Percentiles rank a stretch among this genome's conserved stretches.
phyloP scores from a whole-genome alignment of 2,113 vertebrate species.

The Mugil cephalus region DNA sequence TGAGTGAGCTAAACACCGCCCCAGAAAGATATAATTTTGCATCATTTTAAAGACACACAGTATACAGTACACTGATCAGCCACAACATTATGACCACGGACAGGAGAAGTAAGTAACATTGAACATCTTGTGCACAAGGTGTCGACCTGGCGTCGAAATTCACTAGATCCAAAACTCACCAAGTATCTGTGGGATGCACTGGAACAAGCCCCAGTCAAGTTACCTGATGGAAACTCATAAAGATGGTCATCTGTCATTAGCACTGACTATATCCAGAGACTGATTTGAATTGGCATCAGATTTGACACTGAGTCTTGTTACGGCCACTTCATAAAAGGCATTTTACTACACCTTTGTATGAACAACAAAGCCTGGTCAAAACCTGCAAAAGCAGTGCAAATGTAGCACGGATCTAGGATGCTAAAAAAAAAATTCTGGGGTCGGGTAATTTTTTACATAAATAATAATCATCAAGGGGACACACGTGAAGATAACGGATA shows the following conservation, averaged over 20 bases:
- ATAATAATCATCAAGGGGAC: neutral
- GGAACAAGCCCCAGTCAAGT: too few species aligned
- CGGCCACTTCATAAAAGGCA: constrained; percentile 20
- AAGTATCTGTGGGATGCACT: too few species aligned
- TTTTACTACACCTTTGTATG: constrained; percentile 30
- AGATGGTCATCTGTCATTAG: neutral
- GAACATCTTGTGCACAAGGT: too few species aligned
- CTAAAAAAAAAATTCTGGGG: rapidly evolving
- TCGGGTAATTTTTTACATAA: rapidly evolving
- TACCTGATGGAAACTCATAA: neutral
- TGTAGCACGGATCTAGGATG: neutral
- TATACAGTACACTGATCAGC: too few species aligned
- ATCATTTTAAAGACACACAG: too few species aligned
- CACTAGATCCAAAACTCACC: too few species aligned
- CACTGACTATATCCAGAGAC: too few species aligned
- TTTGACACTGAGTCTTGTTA: neutral
- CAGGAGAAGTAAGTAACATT: too few species aligned
- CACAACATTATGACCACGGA: too few species aligned
- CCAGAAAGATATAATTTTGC: too few species aligned
- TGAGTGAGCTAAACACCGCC: too few species aligned
- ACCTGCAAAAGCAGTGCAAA: neutral
- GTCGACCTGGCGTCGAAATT: too few species aligned
- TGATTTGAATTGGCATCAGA: neutral
- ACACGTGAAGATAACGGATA: constrained; percentile 1
- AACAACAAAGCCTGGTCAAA: constrained; percentile 33